Conservation (phyloP, 2,888 invertebrate genomes). For the Rosalia funebris region DNA sequence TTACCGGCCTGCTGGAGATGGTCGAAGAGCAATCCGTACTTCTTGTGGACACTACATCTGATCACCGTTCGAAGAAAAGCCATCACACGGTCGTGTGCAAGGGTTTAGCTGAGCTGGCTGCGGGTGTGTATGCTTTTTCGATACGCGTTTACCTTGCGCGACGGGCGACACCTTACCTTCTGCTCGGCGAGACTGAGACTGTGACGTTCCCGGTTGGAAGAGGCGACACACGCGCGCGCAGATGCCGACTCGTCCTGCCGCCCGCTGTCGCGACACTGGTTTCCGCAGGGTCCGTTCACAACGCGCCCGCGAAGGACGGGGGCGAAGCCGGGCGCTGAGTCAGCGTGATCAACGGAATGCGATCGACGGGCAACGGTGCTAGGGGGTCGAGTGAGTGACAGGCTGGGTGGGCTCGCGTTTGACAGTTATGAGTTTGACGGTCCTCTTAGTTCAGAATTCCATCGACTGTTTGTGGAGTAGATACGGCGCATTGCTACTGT, state of each 20-base stretch:
- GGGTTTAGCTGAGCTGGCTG: not conserved
- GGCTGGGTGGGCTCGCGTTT: no score
- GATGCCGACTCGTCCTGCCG: not conserved
- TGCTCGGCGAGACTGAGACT: constrained; percentile 22
- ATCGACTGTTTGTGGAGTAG: no score
- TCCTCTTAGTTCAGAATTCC: no score
- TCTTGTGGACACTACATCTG: constrained; percentile 62
- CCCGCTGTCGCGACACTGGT: no score
- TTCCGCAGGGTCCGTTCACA: constrained; percentile 11
- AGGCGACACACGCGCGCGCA: constrained; percentile 27
- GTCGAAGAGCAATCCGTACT: constrained; percentile 59
- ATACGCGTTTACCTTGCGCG: not conserved
- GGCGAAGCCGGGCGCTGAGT: not conserved
- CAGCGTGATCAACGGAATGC: no score
- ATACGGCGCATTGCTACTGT: no score
- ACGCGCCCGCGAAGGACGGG: not conserved
- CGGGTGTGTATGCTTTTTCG: not conserved
- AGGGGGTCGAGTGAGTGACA: no score
- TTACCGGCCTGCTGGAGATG: constrained; percentile 47
- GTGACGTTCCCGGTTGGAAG: constrained; percentile 23
- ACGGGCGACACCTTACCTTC: constrained; percentile 12
- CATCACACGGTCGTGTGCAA: constrained; percentile 54
- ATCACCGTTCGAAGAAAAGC: constrained; percentile 65
- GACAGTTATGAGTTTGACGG: no score
- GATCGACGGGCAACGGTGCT: no score